phyloP scores from a whole-genome alignment of 2,113 vertebrate species.

The Scomber colias region DNA sequence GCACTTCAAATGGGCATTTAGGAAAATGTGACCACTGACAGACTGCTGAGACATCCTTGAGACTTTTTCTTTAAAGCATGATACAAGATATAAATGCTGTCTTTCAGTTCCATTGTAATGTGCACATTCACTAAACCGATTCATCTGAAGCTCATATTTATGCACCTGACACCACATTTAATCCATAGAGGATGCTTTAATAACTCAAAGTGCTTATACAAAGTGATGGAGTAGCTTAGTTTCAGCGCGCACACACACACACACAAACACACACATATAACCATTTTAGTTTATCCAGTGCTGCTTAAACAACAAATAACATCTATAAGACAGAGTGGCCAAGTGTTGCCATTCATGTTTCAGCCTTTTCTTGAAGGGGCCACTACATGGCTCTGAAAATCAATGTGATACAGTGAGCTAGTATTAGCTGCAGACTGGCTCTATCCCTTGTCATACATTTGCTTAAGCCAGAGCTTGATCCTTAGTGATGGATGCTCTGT shows the following conservation, averaged over 20 bases:
- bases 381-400: constrained; percentile 66
- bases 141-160: constrained; percentile 14
- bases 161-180: constrained; percentile 19
- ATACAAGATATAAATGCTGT: not conserved
- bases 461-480: constrained; percentile 78
- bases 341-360: constrained; percentile 57
- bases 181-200: constrained; percentile 41
- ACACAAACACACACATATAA: constrained; percentile 22
- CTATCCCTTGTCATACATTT: constrained; percentile 81
- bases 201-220: constrained; percentile 44
- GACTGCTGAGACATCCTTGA: not conserved
- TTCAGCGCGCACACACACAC: constrained; percentile 24
- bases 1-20: not conserved
- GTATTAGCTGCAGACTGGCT: constrained; percentile 70
- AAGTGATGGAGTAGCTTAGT: constrained; percentile 38
- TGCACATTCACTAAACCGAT: constrained; percentile 10
- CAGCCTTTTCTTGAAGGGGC: constrained; percentile 54
- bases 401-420: constrained; percentile 74
- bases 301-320: constrained; percentile 47
- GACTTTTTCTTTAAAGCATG: not conserved
- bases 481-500: constrained; percentile 76
- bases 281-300: constrained; percentile 13
- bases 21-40: not conserved
- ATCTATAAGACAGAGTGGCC: constrained; percentile 60
- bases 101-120: not conserved